Evolutionary conservation across 2,113 vertebrate species (phyloP), one percentile per base, ranked within the genome.

Genomic region (Platycercus adscitus): DNA sequence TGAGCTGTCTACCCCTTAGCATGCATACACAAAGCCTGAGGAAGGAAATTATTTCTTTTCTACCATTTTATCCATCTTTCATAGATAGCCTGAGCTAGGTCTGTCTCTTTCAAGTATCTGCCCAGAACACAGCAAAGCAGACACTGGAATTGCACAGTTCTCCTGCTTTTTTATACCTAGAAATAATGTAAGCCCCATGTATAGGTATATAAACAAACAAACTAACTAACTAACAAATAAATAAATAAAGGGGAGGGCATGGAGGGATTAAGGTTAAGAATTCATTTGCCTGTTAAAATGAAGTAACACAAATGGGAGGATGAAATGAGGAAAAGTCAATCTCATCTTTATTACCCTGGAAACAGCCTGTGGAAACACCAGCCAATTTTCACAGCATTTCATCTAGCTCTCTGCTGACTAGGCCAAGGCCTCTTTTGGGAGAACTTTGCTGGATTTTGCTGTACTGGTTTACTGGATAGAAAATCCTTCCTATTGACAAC

Each of bases 191-290:
- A 91, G 24, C 4, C 2, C 4, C 14, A 65, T 73, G 52, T 55
- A 72, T 18, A 21, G 16, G 24, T 28, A 12, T 46, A 21, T 15
- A 8, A 24, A 23, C 13, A 39, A 58, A 37, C 9, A 55, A 14
- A 41, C 25, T 4, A 44, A 44, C 43, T 19, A 46, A 20, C 19
- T 10, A 46, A 46, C 19, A 10, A 44, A 44, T 8, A 46, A 46
- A 19, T 29, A 69, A 21, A 24, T 7, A 12, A 5, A 3, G 2
- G 3, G 15, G 2, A 2, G 1, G 3, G 2, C 3, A 0, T 3
- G 0, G 11, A 68, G n/a, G 18, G 3, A 77, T 9, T 41, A 49
- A 52, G 31, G 11, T 39, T 75, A 78, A 78, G 52, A 83, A 78
- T 37, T 56, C 5, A 35, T 71, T 79, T 87, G 10, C 19, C 21